These are phyloP conservation scores for Myotis findleyi DNA, from an alignment of 2,797 vertebrate genomes.

Conservation along the genomic window DNA sequence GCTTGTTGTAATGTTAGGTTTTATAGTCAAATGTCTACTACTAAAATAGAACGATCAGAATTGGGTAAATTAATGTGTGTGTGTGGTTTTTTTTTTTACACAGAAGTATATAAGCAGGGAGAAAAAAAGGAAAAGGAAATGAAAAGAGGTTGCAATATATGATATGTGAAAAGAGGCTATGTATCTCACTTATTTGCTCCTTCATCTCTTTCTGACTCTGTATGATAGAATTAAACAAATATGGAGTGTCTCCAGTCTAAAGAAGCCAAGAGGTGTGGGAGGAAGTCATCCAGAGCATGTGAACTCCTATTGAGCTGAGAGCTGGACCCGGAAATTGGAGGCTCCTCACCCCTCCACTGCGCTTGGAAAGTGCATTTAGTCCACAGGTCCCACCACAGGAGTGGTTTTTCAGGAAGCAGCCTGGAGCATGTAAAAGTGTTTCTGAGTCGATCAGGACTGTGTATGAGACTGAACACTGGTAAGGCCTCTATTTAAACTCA, in stretches of 20 bases:
- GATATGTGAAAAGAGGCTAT: neutral
- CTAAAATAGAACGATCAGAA: neutral
- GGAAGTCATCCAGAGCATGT: neutral
- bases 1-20: neutral
- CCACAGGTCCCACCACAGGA: neutral
- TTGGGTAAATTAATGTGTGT: neutral
- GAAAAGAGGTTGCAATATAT: fast-evolving
- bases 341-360: neutral
- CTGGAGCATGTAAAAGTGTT: too few relatives aligned
- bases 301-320: neutral
- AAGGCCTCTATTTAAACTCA: neutral
- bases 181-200: neutral
- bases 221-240: neutral
- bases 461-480: neutral
- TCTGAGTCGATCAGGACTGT: neutral
- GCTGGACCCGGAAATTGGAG: neutral
- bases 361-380: neutral
- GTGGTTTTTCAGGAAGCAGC: neutral
- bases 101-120: neutral
- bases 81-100: neutral
- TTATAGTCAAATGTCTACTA: neutral
- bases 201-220: neutral
- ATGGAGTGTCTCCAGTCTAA: neutral
- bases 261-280: neutral
- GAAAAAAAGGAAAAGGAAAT: fast-evolving